Evolutionary conservation across 2,888 invertebrate species (phyloP), one percentile per base, ranked within the genome.

Genomic region (Rhingia campestris): DNA sequence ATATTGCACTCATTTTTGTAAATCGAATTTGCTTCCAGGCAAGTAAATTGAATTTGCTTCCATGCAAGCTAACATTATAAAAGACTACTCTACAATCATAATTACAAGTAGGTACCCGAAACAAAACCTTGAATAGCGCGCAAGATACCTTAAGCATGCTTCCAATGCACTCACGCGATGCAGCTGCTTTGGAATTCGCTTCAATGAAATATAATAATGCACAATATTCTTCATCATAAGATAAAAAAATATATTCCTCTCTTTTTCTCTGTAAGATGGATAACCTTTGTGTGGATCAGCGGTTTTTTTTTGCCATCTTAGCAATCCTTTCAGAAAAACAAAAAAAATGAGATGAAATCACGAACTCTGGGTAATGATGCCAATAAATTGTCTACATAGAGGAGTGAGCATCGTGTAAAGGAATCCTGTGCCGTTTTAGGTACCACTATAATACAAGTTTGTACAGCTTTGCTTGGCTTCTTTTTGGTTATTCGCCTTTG

Each of bases 371-470:
- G 37, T 56, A 56, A 56, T 56, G 56, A 56, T 56, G 37, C 39
- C 56, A 56, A 56, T 56, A 56, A 56, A 56, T 56, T 56, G 56
- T 56, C 56, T 56, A 56, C 56, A 14, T 56, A 56, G 56, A 37
- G 10, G 22, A 49, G 49, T 49, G 4, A 7, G 49, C 22, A 49
- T 49, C 49, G 22, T 30, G 49, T 10, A 30, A 32, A 32, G 10
- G 49, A 49, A 49, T 32, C 30, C 49, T 49, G 49, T 49, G 49
- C 49, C 49, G 49, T 30, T 49, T 22, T 10, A 49, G 49, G 30
- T 49, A 49, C 10, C 49, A 49, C 49, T 49, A 49, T 49, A 30
- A 49, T 49, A 30, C 49, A 6, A 49, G 49, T 49, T 49, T 49
- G 14, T 14, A 22, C 14, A 9, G 47, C 22, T 14, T 47, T 22